Conservation (phyloP, 2,888 invertebrate genomes). For the Blomia tropicalis region DNA sequence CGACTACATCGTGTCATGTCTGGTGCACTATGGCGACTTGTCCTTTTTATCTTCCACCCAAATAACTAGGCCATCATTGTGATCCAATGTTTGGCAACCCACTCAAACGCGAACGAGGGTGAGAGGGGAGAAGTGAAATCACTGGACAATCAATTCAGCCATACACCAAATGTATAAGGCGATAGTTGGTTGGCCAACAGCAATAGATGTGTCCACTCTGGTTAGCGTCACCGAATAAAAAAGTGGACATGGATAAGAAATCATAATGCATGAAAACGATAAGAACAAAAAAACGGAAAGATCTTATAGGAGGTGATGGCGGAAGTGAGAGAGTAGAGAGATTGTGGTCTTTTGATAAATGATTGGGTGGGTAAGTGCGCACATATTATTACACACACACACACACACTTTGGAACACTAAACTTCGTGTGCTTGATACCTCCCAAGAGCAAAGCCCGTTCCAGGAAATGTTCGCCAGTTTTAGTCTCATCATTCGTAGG, state of each 20-base stretch:
- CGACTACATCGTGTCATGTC: slow-evolving; percentile 12
- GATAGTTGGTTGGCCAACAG: too few species aligned
- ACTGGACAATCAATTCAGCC: not conserved
- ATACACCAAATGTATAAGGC: too few species aligned
- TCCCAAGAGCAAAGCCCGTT: too few species aligned
- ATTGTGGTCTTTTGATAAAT: too few species aligned
- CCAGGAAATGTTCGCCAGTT: too few species aligned
- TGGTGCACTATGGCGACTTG: not conserved
- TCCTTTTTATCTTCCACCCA: not conserved
- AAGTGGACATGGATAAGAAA: not conserved
- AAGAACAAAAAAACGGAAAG: too few species aligned
- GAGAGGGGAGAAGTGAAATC: not conserved
- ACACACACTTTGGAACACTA: not conserved
- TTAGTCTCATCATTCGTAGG: too few species aligned
- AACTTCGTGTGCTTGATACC: not conserved
- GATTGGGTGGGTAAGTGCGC: too few species aligned
- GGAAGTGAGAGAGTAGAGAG: not conserved
- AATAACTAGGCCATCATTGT: not conserved
- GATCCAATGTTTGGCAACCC: not conserved
- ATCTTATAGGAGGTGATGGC: not conserved
- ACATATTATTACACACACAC: too few species aligned
- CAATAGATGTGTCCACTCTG: not conserved
- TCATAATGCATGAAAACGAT: not conserved
- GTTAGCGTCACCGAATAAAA: not conserved
- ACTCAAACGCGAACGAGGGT: not conserved